Evolutionary conservation across 2,113 vertebrate species (phyloP).

Genomic region (Gallinago undulata): DNA sequence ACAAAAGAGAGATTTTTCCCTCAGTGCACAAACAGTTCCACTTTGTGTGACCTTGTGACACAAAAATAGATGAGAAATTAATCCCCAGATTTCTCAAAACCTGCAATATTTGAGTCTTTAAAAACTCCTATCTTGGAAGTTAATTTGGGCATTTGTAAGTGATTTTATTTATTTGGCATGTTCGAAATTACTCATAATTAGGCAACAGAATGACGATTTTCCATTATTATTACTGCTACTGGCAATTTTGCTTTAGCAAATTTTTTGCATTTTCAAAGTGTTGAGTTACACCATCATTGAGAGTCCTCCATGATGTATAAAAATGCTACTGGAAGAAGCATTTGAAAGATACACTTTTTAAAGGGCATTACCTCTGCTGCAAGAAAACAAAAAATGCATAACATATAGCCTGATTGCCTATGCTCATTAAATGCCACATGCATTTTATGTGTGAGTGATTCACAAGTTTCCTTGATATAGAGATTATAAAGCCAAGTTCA

Average conservation of each 20-base stretch:
- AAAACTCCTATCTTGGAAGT: neutral
- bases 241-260: neutral
- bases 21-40: neutral
- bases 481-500: neutral
- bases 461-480: neutral
- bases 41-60: neutral
- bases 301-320: neutral
- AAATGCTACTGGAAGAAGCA: neutral
- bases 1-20: neutral
- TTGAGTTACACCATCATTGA: neutral
- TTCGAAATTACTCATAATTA: neutral
- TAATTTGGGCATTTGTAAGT: neutral
- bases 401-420: neutral
- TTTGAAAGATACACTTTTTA: neutral
- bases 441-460: neutral
- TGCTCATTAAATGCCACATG: neutral
- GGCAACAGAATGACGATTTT: neutral
- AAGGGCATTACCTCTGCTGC: neutral
- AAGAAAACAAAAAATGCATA: neutral
- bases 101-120: neutral
- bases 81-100: neutral
- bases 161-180: neutral
- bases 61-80: neutral
- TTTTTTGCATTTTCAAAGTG: neutral
- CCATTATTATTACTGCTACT: neutral